Percentiles rank a stretch among this genome's conserved stretches.
phyloP scores from a whole-genome alignment of 2,797 vertebrate genomes.

The Galago senegalensis region DNA sequence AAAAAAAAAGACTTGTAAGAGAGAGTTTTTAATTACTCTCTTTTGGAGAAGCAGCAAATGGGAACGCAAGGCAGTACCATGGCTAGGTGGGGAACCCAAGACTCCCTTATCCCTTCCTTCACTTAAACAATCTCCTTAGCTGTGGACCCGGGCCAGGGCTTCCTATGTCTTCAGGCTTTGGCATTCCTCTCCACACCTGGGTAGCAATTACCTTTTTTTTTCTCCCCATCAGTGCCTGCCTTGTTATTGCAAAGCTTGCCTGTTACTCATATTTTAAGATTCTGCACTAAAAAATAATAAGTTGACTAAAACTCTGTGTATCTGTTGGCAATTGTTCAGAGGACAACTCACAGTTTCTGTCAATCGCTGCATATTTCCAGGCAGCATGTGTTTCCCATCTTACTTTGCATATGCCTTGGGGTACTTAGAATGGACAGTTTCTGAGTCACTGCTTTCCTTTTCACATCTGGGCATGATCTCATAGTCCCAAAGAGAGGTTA shows the following conservation, averaged over 20 bases:
- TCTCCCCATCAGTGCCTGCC: background rate
- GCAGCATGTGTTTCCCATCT: background rate
- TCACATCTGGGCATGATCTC: constrained; percentile 64
- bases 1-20: background rate
- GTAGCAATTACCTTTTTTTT: constrained; percentile 39
- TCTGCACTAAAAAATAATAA: constrained; percentile 37
- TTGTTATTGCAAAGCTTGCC: constrained; percentile 30
- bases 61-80: constrained; percentile 19
- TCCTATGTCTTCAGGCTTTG: background rate
- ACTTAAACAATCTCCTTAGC: constrained; percentile 80
- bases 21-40: constrained; percentile 57
- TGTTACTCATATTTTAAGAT: constrained; percentile 51
- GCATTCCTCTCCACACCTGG: background rate
- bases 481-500: constrained; percentile 77
- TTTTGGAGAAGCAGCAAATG: constrained; percentile 63
- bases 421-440: constrained; percentile 50
- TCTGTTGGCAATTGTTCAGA: constrained; percentile 26
- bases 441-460: constrained; percentile 68
- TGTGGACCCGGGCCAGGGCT: constrained; percentile 47
- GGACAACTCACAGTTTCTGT: constrained; percentile 35
- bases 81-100: background rate
- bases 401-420: background rate
- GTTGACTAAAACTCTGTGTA: constrained; percentile 15
- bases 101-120: constrained; percentile 64
- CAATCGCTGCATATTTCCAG: background rate